Conservation (phyloP, 30 jellyfish, hydroid and myxozoan genomes). For the Mastigias papua region DNA sequence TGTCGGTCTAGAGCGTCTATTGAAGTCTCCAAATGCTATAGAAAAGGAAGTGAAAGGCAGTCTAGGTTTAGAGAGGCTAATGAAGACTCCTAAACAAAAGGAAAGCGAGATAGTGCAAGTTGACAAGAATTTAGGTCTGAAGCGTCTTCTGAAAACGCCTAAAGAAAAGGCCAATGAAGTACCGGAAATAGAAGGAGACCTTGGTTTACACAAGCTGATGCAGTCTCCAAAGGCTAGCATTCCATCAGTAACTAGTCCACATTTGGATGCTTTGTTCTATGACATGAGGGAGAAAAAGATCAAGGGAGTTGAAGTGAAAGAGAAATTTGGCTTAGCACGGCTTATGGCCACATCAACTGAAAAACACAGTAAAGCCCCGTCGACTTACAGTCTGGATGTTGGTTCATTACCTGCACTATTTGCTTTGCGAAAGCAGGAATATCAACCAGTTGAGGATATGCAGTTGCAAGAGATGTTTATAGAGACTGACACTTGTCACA, state of each 20-base stretch:
- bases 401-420: constrained; percentile 13
- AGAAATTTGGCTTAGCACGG: constrained; percentile 17
- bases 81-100: constrained; percentile 37
- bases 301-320: constrained; percentile 1
- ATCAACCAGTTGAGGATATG: constrained; percentile 4
- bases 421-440: not conserved
- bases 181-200: not conserved
- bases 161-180: not conserved
- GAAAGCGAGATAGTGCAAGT: not conserved
- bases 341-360: constrained; percentile 14
- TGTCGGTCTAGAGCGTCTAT: constrained; percentile 25
- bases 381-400: constrained; percentile 16
- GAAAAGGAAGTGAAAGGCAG: not conserved
- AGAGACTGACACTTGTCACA: not conserved
- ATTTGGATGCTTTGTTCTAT: constrained; percentile 5
- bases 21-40: constrained; percentile 55
- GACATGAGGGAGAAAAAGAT: constrained; percentile 10
- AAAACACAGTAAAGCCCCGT: not conserved
- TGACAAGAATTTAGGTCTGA: not conserved
- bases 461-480: constrained; percentile 3
- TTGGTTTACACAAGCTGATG: constrained; percentile 29
- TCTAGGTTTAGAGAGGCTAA: constrained; percentile 24
- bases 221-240: constrained; percentile 1
- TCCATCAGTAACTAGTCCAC: constrained; percentile 21
- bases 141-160: constrained; percentile 19